These are phyloP conservation scores for Cantharis rufa DNA, from an alignment of 2,888 invertebrate species.

Conservation along the genomic window DNA sequence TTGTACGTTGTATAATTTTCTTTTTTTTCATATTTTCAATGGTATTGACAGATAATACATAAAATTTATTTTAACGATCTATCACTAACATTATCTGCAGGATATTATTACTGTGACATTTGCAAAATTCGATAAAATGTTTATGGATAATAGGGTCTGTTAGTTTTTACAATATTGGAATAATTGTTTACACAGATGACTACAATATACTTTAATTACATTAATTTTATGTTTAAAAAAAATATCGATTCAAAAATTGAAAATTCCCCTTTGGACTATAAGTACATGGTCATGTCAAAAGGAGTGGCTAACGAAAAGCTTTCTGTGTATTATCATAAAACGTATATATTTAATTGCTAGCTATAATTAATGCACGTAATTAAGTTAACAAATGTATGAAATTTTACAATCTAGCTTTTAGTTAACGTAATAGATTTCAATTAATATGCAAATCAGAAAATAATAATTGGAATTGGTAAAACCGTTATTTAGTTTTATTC, in stretches of 20 bases:
- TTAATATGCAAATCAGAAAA: background rate
- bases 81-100: background rate
- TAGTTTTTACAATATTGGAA: background rate
- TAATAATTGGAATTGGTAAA: background rate
- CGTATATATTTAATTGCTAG: background rate
- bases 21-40: background rate
- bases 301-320: constrained; percentile 2
- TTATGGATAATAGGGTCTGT: background rate
- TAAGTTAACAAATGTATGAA: background rate
- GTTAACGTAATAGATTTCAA: background rate
- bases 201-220: background rate
- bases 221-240: background rate
- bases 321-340: background rate
- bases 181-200: background rate
- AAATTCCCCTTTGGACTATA: constrained; percentile 8
- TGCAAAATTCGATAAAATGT: background rate
- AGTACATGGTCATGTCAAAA: constrained; percentile 5
- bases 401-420: background rate
- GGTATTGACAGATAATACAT: background rate
- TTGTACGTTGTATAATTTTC: background rate
- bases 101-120: background rate
- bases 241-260: constrained; percentile 3
- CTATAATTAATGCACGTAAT: background rate
- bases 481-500: background rate
- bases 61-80: background rate